These are phyloP conservation scores for Microchrysa polita DNA, from an alignment of 2,888 invertebrate species.

Conservation along the genomic window DNA sequence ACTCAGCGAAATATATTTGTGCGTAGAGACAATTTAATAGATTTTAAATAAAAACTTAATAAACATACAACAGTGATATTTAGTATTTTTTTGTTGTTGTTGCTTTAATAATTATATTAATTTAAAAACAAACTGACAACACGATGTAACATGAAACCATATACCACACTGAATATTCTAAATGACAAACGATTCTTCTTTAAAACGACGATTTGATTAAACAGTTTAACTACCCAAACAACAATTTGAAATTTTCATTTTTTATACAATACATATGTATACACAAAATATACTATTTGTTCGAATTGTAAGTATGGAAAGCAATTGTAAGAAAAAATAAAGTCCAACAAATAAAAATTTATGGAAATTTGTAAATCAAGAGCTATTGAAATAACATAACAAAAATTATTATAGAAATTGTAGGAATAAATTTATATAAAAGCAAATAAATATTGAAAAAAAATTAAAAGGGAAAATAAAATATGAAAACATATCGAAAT, in stretches of 20 bases:
- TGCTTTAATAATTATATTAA: too few relatives aligned
- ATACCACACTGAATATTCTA: slow-evolving; percentile 24
- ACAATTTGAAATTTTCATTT: background rate
- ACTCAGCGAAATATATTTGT: background rate
- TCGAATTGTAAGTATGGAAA: background rate
- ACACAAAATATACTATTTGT: background rate
- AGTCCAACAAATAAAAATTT: background rate
- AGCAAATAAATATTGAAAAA: slow-evolving; percentile 25
- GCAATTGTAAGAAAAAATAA: slow-evolving; percentile 16
- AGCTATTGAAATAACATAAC: slow-evolving; percentile 27
- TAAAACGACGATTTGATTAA: background rate
- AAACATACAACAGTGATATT: background rate
- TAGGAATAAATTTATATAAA: slow-evolving; percentile 40
- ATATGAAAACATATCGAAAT: slow-evolving; percentile 41
- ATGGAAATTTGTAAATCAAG: slow-evolving; percentile 1
- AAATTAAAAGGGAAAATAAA: slow-evolving; percentile 36
- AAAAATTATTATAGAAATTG: slow-evolving; percentile 23
- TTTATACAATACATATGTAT: too few relatives aligned
- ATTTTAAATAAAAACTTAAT: background rate
- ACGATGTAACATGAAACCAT: background rate
- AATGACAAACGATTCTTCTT: background rate
- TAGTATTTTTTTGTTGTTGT: background rate
- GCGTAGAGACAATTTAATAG: slow-evolving; percentile 20
- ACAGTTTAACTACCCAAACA: background rate
- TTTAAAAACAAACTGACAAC: slow-evolving; percentile 1